These are phyloP conservation scores for Pangasius sanitwongsei DNA, from an alignment of 2,797 vertebrate genomes.

Conservation along the genomic window DNA sequence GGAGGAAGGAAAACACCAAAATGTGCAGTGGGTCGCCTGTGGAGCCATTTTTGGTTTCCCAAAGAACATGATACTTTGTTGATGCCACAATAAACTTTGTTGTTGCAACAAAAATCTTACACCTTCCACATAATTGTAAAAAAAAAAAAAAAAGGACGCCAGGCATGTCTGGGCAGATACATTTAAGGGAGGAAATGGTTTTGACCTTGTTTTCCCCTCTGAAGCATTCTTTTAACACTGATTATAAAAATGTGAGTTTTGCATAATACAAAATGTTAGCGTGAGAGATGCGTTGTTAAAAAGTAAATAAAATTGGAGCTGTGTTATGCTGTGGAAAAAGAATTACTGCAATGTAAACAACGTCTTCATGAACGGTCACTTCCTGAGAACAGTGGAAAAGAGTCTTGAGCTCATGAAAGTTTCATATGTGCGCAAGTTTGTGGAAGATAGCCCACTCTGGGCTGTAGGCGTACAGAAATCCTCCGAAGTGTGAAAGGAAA, in stretches of 20 bases:
- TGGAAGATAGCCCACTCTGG: conserved; percentile 34
- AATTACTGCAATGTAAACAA: neutral
- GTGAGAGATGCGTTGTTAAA: neutral
- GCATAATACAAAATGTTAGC: neutral
- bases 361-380: conserved; percentile 1
- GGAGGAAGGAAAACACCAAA: neutral
- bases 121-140: neutral
- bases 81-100: neutral
- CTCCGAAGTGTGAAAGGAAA: conserved; percentile 17
- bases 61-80: neutral
- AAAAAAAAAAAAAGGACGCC: neutral
- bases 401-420: conserved; percentile 18
- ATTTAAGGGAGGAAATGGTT: no score
- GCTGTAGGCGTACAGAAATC: conserved; percentile 45
- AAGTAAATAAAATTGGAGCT: neutral
- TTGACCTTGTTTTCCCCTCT: neutral
- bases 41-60: neutral
- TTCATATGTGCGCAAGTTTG: conserved; percentile 27
- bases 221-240: neutral
- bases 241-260: neutral
- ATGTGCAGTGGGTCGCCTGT: neutral
- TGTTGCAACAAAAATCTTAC: no score
- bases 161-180: neutral
- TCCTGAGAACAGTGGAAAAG: conserved; percentile 47
- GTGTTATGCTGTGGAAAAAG: conserved; percentile 2